Evolutionary conservation across 2,797 vertebrate species (phyloP).

Genomic region (Antrozous pallidus): DNA sequence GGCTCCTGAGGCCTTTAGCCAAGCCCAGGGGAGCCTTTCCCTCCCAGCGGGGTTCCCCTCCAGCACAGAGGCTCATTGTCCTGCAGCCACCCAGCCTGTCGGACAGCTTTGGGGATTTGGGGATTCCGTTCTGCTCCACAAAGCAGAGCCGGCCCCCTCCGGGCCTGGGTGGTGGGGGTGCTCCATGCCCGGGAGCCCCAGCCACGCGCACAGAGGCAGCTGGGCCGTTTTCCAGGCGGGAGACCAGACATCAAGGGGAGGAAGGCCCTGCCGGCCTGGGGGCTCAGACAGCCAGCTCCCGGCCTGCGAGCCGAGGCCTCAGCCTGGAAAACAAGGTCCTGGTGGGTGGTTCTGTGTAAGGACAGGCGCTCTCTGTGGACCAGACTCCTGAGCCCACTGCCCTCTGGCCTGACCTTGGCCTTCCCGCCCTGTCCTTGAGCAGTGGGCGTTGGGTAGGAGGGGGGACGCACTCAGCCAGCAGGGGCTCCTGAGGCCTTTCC

Average conservation of each 20-base stretch:
- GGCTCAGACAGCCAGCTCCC: not conserved
- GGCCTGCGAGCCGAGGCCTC: not conserved
- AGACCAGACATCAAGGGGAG: not conserved
- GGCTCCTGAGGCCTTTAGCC: not conserved
- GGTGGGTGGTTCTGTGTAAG: not conserved
- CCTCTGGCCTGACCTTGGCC: too few relatives aligned
- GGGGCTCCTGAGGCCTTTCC: too few relatives aligned
- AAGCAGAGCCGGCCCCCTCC: not conserved
- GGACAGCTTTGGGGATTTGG: conserved; percentile 46
- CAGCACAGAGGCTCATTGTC: conserved; percentile 63
- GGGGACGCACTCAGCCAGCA: too few relatives aligned
- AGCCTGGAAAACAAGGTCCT: not conserved
- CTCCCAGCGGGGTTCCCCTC: not conserved
- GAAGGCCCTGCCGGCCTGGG: not conserved
- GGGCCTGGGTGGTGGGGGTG: not conserved
- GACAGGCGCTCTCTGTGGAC: not conserved
- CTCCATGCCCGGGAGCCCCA: not conserved
- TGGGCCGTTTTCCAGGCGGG: not conserved
- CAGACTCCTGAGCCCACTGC: not conserved
- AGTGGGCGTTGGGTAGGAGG: too few relatives aligned
- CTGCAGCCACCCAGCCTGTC: conserved; percentile 56
- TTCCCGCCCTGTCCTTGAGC: not conserved
- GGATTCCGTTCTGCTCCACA: not conserved
- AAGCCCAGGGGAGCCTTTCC: not conserved
- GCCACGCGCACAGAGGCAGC: not conserved